phyloP scores from a whole-genome alignment of 2,113 vertebrate species.

The Harpagus bidentatus region DNA sequence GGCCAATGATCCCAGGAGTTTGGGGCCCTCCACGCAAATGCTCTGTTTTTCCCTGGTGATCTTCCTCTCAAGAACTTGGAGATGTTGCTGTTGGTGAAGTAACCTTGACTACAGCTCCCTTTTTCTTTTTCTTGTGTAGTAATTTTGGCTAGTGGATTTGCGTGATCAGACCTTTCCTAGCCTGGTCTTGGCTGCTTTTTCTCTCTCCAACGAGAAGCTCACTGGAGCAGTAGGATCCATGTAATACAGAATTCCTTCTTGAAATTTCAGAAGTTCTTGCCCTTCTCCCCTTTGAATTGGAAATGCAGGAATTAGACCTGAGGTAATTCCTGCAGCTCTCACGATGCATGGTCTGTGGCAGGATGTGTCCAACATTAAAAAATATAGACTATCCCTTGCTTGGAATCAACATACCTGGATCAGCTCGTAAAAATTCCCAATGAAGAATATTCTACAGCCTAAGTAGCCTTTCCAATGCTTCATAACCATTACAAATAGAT shows the following conservation, averaged over 20 bases:
- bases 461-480: conserved; percentile 10
- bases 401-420: neutral
- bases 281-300: neutral
- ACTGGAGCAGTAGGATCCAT: neutral
- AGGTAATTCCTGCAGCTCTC: neutral
- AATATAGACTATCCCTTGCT: neutral
- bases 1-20: neutral
- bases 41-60: neutral
- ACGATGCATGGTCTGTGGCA: neutral
- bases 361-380: neutral
- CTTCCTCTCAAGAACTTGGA: neutral
- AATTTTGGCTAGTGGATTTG: neutral
- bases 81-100: neutral
- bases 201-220: neutral
- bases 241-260: neutral
- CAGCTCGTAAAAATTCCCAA: neutral
- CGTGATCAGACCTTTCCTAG: neutral
- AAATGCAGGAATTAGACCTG: neutral
- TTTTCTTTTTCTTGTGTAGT: neutral
- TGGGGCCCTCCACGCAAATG: neutral
- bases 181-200: neutral
- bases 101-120: neutral
- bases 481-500: neutral
- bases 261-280: neutral
- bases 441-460: neutral